Percentiles rank a stretch among this genome's conserved stretches.
These are phyloP conservation scores for Melikaiella ostensackeni DNA, from an alignment of 2,888 invertebrate species.

Conservation along the genomic window DNA sequence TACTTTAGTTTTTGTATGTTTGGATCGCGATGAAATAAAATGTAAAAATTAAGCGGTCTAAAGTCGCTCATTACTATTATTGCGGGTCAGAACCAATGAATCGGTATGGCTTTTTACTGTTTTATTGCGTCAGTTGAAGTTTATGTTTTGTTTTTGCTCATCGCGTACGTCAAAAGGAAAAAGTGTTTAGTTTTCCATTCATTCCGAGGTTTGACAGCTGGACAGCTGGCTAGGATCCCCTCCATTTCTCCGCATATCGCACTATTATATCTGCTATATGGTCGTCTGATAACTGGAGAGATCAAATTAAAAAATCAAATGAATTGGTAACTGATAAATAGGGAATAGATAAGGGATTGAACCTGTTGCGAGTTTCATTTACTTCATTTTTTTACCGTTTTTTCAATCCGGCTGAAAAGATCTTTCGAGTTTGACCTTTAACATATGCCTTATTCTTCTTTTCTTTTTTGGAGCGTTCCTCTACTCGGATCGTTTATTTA, in stretches of 20 bases:
- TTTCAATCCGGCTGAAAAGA: slow-evolving; percentile 22
- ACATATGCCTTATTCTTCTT: slow-evolving; percentile 32
- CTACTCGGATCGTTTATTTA: slow-evolving; percentile 11
- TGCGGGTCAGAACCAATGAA: slow-evolving; percentile 13
- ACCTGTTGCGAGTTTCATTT: slow-evolving; percentile 4
- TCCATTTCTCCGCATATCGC: background rate
- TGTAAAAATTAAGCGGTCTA: background rate
- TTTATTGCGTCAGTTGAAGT: slow-evolving; percentile 11
- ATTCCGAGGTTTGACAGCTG: slow-evolving; percentile 18
- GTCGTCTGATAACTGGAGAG: background rate
- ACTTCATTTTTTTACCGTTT: background rate
- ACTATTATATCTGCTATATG: background rate
- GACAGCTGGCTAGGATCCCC: slow-evolving; percentile 2
- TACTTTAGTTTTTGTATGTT: background rate
- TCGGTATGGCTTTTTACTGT: background rate
- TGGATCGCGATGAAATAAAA: background rate
- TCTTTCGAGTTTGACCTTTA: slow-evolving; percentile 27
- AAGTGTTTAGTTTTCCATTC: slow-evolving; percentile 24
- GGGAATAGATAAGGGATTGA: background rate
- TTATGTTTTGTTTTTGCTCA: slow-evolving; percentile 21
- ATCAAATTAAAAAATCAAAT: background rate
- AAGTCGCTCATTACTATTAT: background rate
- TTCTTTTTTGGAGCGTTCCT: slow-evolving; percentile 18
- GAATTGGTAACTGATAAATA: background rate
- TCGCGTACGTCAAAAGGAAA: background rate